Base-by-base conservation (phyloP, 2,113 vertebrate species). In the Chloebia gouldiae region DNA sequence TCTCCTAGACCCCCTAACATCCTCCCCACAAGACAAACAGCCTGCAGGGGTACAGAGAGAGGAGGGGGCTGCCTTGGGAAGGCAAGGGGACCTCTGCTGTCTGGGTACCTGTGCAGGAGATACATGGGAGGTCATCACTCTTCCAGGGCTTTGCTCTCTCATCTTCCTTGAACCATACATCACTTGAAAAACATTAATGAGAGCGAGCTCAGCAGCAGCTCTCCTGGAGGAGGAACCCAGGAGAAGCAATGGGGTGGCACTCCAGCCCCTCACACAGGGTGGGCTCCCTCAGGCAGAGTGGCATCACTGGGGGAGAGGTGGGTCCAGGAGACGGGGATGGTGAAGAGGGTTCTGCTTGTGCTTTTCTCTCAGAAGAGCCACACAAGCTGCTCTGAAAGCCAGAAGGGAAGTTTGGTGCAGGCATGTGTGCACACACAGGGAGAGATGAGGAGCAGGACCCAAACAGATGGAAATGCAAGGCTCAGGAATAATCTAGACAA, bases 21-120 rank as follows among this genome's bases (percentile, higher is more conserved):
- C 73, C 78, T 61, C 65, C 42, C 13, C 72, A 71, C 40, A 88
- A 84, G 93, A 96, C 31, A 84, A 96, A 95, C 66, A 30, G 69
- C 14, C 10, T 10, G 5, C 15, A 37, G 1, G 56, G 81, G 50
- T 60, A 56, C 71, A 63, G 59, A 20, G 49, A 61, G 61, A 45
- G 78, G 42, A 79, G 56, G 45, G 31, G 8, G 28, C 61, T 85
- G 88, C 57, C 31, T 28, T 27, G 57, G 63, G 14, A 35, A 50
- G 59, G 92, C 75, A 21, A 20, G 11, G 44, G 33, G 60, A 81
- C 33, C 85, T 81, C 56, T 86, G 68, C 82, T 71, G 28, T 21
- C 69, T 78, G 71, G 25, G 45, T 90, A 90, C 92, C 81, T 86
- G 75, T 4, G 88, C 81, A 80, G 72, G 75, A 93, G 90, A 92